Percentiles rank a stretch among this genome's conserved stretches.
Conservation (phyloP, 2,888 invertebrate genomes). For the Macroteleia sp. region DNA sequence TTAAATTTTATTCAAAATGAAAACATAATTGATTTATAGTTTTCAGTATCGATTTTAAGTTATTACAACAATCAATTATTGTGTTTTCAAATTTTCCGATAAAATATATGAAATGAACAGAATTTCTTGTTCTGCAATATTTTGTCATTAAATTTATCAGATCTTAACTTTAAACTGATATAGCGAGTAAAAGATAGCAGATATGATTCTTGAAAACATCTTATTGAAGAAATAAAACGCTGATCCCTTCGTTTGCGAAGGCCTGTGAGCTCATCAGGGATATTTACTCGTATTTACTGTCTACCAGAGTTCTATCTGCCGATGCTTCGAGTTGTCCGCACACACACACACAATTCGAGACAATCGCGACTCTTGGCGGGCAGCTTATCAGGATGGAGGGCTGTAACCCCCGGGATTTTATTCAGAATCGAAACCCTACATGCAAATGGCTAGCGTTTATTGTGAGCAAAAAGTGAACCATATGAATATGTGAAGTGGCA, state of each 20-base stretch:
- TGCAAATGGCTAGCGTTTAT: slow-evolving; percentile 81
- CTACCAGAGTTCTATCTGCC: slow-evolving; percentile 75
- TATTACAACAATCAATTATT: no score
- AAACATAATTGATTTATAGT: no score
- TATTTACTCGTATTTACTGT: slow-evolving; percentile 74
- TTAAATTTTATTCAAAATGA: no score
- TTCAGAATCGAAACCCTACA: slow-evolving; percentile 74
- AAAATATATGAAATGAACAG: no score
- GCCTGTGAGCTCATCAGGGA: slow-evolving; percentile 76
- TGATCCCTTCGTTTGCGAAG: slow-evolving; percentile 59
- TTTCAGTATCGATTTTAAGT: no score
- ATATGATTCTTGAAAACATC: slow-evolving; percentile 64
- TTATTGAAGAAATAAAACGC: slow-evolving; percentile 70
- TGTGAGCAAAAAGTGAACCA: slow-evolving; percentile 77
- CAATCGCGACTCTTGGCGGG: slow-evolving; percentile 79
- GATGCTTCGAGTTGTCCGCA: slow-evolving; percentile 62
- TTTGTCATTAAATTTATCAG: background rate
- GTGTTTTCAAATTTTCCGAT: no score
- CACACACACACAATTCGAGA: slow-evolving; percentile 77
- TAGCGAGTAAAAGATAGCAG: slow-evolving; percentile 40
- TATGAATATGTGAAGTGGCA: slow-evolving; percentile 80
- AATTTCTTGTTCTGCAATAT: no score
- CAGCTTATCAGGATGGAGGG: slow-evolving; percentile 75
- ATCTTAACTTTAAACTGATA: slow-evolving; percentile 10
- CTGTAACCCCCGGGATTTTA: slow-evolving; percentile 71